Conservation (phyloP, 2,888 invertebrate genomes). For the Torymus auratus region DNA sequence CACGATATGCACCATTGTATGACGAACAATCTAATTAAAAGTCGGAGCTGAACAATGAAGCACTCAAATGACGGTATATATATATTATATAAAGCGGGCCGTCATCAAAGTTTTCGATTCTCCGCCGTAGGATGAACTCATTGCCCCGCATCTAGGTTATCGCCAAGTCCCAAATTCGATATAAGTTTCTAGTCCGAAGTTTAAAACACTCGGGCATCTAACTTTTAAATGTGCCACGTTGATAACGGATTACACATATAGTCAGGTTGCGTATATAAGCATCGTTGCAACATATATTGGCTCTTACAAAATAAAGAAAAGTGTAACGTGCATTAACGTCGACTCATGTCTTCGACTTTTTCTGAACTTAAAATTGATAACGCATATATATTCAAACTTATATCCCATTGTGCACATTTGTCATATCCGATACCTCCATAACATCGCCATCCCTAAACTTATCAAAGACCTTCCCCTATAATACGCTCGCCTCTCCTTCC, state of each 20-base stretch:
- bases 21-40: constrained; percentile 47
- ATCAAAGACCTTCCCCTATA: too few relatives aligned
- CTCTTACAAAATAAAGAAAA: too few relatives aligned
- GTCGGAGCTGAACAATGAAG: constrained; percentile 42
- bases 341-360: too few relatives aligned
- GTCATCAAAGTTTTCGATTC: constrained; percentile 52
- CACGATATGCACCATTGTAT: constrained; percentile 34
- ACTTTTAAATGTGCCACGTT: background rate
- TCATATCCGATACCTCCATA: too few relatives aligned
- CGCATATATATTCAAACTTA: too few relatives aligned
- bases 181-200: constrained; percentile 17
- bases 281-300: too few relatives aligned
- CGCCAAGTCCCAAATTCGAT: constrained; percentile 11
- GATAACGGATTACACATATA: background rate
- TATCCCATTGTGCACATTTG: too few relatives aligned
- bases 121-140: constrained; percentile 9
- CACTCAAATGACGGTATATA: constrained; percentile 4
- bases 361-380: too few relatives aligned
- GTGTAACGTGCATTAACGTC: too few relatives aligned
- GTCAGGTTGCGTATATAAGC: too few relatives aligned
- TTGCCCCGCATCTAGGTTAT: background rate
- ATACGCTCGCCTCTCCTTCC: too few relatives aligned
- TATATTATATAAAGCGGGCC: background rate
- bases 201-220: background rate
- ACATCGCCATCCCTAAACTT: too few relatives aligned